phyloP scores from a whole-genome alignment of 1,140 invertebrate genomes.

The Dreissena rostriformis region DNA sequence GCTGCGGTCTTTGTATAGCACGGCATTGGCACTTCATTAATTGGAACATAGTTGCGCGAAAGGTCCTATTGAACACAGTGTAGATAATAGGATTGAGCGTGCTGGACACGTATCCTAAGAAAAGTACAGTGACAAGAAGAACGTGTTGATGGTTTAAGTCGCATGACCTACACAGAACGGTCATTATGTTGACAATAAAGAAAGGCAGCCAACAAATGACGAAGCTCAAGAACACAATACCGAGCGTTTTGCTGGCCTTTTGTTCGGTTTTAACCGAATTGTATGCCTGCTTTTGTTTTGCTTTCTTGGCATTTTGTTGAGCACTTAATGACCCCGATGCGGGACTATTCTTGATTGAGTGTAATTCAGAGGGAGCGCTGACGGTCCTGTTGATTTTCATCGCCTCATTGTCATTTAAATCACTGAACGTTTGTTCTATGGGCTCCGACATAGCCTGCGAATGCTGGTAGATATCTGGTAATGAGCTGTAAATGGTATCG shows the following conservation, averaged over 20 bases:
- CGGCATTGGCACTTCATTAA: slow-evolving; percentile 74
- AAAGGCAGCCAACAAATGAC: slow-evolving; percentile 79
- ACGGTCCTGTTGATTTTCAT: slow-evolving; percentile 28
- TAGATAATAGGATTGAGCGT: slow-evolving; percentile 81
- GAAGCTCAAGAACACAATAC: slow-evolving; percentile 78
- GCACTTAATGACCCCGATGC: slow-evolving; percentile 5
- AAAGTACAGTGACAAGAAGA: slow-evolving; percentile 74
- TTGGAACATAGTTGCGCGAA: slow-evolving; percentile 75
- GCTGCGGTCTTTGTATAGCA: slow-evolving; percentile 58
- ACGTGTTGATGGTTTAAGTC: slow-evolving; percentile 77
- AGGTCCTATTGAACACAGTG: slow-evolving; percentile 79
- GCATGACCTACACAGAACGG: slow-evolving; percentile 81
- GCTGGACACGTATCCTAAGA: slow-evolving; percentile 79
- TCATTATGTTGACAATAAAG: slow-evolving; percentile 77
- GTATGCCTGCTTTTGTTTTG: slow-evolving; percentile 59
- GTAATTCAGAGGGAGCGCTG: slow-evolving; percentile 47
- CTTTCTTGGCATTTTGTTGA: slow-evolving; percentile 31
- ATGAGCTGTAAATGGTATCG: neutral
- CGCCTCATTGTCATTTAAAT: slow-evolving; percentile 50
- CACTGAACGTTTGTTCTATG: slow-evolving; percentile 22
- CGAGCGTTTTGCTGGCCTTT: slow-evolving; percentile 90
- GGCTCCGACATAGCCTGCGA: neutral
- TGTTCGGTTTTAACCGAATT: slow-evolving; percentile 88
- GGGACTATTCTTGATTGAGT: neutral
- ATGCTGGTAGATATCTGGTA: neutral